A percentile compares a stretch with the other conserved stretches of the same genome.
Conservation (phyloP, 1,140 invertebrate genomes). For the Neodiprion pinetum region DNA sequence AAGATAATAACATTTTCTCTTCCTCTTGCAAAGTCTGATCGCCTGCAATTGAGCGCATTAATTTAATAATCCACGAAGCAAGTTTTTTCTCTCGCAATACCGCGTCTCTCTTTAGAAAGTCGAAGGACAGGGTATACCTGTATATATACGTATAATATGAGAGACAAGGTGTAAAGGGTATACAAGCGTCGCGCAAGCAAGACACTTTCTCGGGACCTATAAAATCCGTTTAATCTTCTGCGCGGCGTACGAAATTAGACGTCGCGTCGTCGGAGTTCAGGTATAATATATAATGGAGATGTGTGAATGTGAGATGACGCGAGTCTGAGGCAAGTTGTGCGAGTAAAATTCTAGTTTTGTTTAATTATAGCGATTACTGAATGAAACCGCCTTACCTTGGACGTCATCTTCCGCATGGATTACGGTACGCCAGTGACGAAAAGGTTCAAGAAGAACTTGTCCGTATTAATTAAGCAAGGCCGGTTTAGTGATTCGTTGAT, state of each 20-base stretch:
- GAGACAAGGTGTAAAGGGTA: too few species aligned
- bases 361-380: constrained; percentile 5
- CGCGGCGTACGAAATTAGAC: neutral
- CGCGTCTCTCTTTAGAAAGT: too few species aligned
- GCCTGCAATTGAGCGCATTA: too few species aligned
- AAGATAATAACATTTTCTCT: too few species aligned
- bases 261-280: neutral
- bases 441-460: neutral
- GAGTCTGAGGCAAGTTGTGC: neutral
- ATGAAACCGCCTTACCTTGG: neutral
- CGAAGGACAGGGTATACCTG: too few species aligned
- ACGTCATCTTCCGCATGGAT: neutral
- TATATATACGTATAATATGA: too few species aligned
- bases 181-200: too few species aligned
- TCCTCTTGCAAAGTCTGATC: too few species aligned
- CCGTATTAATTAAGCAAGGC: neutral
- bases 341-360: neutral
- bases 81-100: too few species aligned
- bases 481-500: neutral
- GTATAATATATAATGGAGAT: too few species aligned
- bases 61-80: too few species aligned
- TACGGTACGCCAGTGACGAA: neutral
- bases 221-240: neutral
- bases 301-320: neutral
- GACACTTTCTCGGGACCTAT: too few species aligned